phyloP scores from a whole-genome alignment of 2,797 vertebrate species.

The Betta splendens region DNA sequence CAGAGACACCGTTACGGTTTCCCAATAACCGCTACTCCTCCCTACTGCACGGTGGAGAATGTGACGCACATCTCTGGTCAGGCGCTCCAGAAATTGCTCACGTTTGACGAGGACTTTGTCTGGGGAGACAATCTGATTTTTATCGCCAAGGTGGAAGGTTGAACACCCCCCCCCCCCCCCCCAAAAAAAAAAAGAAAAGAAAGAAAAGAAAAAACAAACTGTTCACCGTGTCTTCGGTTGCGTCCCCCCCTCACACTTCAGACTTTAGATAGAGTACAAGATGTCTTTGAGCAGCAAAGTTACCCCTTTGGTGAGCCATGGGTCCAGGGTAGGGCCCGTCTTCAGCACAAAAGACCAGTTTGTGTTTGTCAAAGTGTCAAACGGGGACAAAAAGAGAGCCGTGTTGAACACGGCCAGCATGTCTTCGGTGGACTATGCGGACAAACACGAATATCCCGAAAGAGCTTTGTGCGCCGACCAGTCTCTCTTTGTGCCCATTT shows the following conservation, averaged over 20 bases:
- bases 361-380: slow-evolving; percentile 14
- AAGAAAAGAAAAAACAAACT: too few species aligned
- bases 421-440: slow-evolving; percentile 10
- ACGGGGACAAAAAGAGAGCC: neutral
- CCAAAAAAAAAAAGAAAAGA: too few species aligned
- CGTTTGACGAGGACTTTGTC: slow-evolving; percentile 20
- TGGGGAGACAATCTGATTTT: slow-evolving; percentile 34
- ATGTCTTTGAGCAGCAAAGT: too few species aligned
- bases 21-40: neutral
- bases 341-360: slow-evolving; percentile 6
- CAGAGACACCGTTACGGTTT: fast-evolving
- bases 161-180: too few species aligned
- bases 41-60: slow-evolving; percentile 24
- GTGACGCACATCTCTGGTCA: neutral
- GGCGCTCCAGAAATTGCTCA: fast-evolving
- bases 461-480: slow-evolving; percentile 1
- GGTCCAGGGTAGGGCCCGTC: slow-evolving; percentile 7
- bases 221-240: too few species aligned
- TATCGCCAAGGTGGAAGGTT: neutral
- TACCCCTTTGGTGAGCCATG: too few species aligned
- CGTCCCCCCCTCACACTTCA: too few species aligned
- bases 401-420: slow-evolving; percentile 13
- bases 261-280: too few species aligned
- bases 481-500: slow-evolving; percentile 21
- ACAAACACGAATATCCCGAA: neutral